Conservation (phyloP, 2,113 vertebrate genomes). For the Gopherus flavomarginatus region DNA sequence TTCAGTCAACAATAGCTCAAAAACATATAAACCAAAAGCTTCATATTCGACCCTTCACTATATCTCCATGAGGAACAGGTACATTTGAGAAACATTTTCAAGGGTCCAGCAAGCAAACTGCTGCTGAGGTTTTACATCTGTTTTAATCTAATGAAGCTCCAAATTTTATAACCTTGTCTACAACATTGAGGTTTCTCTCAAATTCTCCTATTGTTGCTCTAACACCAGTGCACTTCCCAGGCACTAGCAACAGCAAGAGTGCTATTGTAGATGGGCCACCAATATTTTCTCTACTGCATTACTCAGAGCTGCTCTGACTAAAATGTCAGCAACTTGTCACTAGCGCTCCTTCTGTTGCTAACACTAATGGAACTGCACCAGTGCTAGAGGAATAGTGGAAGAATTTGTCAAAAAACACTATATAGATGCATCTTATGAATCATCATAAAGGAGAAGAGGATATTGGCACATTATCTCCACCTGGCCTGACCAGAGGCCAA, state of each 20-base stretch:
- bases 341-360: background rate
- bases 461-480: background rate
- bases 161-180: background rate
- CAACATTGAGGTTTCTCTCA: background rate
- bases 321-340: slow-evolving; percentile 30
- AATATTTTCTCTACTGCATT: slow-evolving; percentile 2
- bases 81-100: background rate
- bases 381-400: background rate
- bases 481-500: background rate
- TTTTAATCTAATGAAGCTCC: background rate
- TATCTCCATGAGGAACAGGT: background rate
- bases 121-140: background rate
- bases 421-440: background rate
- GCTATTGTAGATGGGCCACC: background rate
- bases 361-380: background rate
- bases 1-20: background rate
- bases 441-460: background rate
- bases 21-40: background rate
- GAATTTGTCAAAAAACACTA: background rate
- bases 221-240: background rate
- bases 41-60: fast-evolving
- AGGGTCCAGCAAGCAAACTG: no score
- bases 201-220: background rate
- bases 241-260: fast-evolving
- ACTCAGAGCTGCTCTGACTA: background rate